Evolutionary conservation across 2,888 invertebrate species (phyloP).

Genomic region (Troides aeacus): DNA sequence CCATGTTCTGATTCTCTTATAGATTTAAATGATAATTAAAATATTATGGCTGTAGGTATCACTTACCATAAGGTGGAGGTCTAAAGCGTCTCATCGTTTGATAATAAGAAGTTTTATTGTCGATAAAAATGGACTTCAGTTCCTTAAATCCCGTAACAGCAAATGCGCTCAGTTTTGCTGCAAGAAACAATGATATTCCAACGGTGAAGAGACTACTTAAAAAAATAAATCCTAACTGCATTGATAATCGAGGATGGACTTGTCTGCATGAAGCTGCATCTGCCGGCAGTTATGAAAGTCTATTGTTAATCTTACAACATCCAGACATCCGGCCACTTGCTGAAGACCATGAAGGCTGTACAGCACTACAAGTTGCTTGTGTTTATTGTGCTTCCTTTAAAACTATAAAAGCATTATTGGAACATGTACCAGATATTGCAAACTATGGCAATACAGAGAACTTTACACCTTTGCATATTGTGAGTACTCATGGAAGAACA

Average conservation of each 20-base stretch:
- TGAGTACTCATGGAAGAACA: constrained; percentile 60
- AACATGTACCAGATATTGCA: constrained; percentile 59
- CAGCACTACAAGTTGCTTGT: constrained; percentile 71
- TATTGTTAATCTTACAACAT: constrained; percentile 59
- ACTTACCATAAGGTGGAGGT: too few relatives aligned
- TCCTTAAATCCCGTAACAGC: constrained; percentile 71
- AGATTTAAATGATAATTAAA: too few relatives aligned
- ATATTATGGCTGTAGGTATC: too few relatives aligned
- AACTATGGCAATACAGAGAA: constrained; percentile 71
- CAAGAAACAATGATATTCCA: constrained; percentile 60
- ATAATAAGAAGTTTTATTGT: neutral
- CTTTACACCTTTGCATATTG: constrained; percentile 71
- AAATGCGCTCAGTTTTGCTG: constrained; percentile 70
- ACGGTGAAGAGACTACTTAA: constrained; percentile 58
- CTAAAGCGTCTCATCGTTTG: too few relatives aligned
- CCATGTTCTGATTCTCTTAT: too few relatives aligned
- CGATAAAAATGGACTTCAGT: constrained; percentile 69
- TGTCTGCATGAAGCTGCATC: constrained; percentile 76
- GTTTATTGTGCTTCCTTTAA: constrained; percentile 54
- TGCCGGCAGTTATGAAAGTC: constrained; percentile 60
- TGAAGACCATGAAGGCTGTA: constrained; percentile 74
- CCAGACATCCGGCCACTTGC: constrained; percentile 55
- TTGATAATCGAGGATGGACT: constrained; percentile 78
- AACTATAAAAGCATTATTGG: constrained; percentile 58
- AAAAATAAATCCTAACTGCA: constrained; percentile 69